These are phyloP conservation scores for Alces alces DNA, from an alignment of 2,113 vertebrate species.

Conservation along the genomic window DNA sequence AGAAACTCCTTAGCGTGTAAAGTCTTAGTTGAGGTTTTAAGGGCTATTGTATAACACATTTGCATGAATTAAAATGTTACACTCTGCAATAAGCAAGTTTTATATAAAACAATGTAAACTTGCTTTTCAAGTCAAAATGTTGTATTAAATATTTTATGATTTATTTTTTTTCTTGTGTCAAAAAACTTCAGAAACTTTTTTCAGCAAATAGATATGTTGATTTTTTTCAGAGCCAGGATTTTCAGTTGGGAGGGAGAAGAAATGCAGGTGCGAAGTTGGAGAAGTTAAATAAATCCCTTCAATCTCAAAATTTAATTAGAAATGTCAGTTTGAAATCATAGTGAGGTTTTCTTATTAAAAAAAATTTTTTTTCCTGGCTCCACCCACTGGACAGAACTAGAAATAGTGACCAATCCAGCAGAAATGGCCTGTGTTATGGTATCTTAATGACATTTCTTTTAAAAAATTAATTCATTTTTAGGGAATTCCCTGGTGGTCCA, in stretches of 20 bases:
- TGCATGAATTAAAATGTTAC: not conserved
- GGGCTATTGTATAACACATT: not conserved
- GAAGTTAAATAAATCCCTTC: not conserved
- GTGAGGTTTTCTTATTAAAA: not conserved
- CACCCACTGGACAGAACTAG: not conserved
- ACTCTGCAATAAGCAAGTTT: not conserved
- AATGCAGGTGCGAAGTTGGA: not conserved
- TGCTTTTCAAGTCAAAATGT: not conserved
- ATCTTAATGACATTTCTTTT: not conserved
- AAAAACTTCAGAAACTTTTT: not conserved
- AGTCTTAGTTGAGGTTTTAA: not conserved
- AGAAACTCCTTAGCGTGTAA: not conserved
- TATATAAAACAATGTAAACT: not conserved
- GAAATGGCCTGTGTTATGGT: not conserved
- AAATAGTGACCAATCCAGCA: not conserved
- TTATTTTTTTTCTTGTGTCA: not conserved
- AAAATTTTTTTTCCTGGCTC: not conserved
- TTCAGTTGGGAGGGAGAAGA: not conserved
- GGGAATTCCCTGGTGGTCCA: no score
- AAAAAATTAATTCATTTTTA: not conserved
- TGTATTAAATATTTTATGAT: not conserved
- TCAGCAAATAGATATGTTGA: not conserved
- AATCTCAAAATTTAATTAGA: not conserved
- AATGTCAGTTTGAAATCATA: not conserved
- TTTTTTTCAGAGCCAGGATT: not conserved